Evolutionary conservation across 2,797 vertebrate genomes (phyloP).

Genomic region (Peromyscus eremicus): DNA sequence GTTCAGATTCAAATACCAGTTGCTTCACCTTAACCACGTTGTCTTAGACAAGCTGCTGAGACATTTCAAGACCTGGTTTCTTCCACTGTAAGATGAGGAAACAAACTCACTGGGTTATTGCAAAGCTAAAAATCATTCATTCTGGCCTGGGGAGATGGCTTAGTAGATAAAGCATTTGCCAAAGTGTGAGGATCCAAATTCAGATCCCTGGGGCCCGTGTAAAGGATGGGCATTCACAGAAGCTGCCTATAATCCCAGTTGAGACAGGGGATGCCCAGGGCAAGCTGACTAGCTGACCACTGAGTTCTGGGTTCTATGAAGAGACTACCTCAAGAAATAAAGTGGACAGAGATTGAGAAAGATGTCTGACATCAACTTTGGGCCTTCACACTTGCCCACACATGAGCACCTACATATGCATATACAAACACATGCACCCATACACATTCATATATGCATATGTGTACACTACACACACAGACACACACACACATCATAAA

Average conservation of each 20-base stretch:
- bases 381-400: neutral
- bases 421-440: neutral
- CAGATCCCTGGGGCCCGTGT: neutral
- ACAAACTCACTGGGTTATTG: neutral
- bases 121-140: neutral
- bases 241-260: neutral
- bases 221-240: neutral
- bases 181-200: neutral
- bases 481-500: neutral
- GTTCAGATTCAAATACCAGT: neutral
- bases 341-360: neutral
- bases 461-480: neutral
- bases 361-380: neutral
- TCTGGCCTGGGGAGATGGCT: neutral
- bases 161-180: neutral
- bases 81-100: constrained; percentile 6
- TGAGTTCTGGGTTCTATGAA: neutral
- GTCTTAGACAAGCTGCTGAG: neutral
- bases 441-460: neutral
- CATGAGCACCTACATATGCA: neutral
- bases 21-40: neutral
- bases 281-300: neutral
- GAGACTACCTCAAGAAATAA: neutral
- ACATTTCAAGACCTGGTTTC: neutral
- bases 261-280: neutral